Conservation (phyloP, 2,888 invertebrate species). For the Drosophila hamatofila region DNA sequence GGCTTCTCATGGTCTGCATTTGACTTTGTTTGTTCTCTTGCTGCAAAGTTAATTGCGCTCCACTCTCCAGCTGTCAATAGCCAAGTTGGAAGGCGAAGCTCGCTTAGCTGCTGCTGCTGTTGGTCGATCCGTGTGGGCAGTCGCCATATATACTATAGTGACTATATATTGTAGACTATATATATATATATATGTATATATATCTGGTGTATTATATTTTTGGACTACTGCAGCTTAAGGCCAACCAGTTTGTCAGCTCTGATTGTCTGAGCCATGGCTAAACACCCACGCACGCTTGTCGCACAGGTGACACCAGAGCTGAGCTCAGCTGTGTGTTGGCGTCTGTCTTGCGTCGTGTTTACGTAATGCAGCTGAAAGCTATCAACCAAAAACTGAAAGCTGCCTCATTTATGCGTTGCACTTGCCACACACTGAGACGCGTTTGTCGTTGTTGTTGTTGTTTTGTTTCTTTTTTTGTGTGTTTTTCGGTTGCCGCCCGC, state of each 20-base stretch:
- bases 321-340: conserved; percentile 22
- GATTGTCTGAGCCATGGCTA: conserved; percentile 48
- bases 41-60: conserved; percentile 59
- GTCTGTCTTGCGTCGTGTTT: conserved; percentile 52
- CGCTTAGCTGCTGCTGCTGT: conserved; percentile 31
- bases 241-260: conserved; percentile 49
- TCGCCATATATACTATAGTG: neutral
- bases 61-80: conserved; percentile 57
- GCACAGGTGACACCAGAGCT: conserved; percentile 37
- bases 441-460: neutral
- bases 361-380: conserved; percentile 42
- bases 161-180: conserved; percentile 6
- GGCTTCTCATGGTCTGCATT: conserved; percentile 22
- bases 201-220: conserved; percentile 7
- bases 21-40: conserved; percentile 45
- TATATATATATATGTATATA: neutral
- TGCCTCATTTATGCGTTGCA: conserved; percentile 47
- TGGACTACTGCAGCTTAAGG: conserved; percentile 45
- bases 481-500: conserved; percentile 40
- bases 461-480: neutral
- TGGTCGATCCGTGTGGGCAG: conserved; percentile 39
- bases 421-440: conserved; percentile 46
- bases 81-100: conserved; percentile 39
- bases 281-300: conserved; percentile 47
- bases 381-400: conserved; percentile 23